Percentiles rank a stretch among this genome's conserved stretches.
phyloP scores from a whole-genome alignment of 2,888 invertebrate genomes.

The Chaetogeoica ovagalla region DNA sequence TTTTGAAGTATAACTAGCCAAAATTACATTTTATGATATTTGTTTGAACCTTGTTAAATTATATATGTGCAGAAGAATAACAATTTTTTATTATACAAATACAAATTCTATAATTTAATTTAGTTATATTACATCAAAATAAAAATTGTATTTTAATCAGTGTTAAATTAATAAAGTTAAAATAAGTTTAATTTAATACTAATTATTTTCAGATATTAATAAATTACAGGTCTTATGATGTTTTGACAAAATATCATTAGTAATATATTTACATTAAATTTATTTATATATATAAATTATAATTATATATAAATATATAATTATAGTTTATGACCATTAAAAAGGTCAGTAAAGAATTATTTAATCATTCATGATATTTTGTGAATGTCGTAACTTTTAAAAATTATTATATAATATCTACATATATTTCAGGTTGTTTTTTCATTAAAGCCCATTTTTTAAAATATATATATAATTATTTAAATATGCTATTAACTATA shows the following conservation, averaged over 20 bases:
- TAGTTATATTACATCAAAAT: conserved; percentile 1
- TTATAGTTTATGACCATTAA: not conserved
- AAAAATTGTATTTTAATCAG: not conserved
- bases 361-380: conserved; percentile 15
- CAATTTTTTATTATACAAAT: not conserved
- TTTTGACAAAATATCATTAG: conserved; percentile 16
- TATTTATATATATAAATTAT: not conserved
- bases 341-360: not conserved
- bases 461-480: not conserved
- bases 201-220: conserved; percentile 23
- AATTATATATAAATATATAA: not conserved
- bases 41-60: not conserved
- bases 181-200: conserved; percentile 6
- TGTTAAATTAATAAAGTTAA: conserved; percentile 4
- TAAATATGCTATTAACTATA: no score
- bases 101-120: conserved; percentile 4
- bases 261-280: not conserved
- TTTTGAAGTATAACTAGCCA: not conserved
- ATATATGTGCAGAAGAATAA: not conserved
- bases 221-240: conserved; percentile 4
- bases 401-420: conserved; percentile 3
- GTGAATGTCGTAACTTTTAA: conserved; percentile 10
- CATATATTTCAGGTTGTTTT: conserved; percentile 28
- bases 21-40: not conserved
- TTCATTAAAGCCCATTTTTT: conserved; percentile 21